Conservation (phyloP, 2,888 invertebrate genomes). For the Troilus luridus region DNA sequence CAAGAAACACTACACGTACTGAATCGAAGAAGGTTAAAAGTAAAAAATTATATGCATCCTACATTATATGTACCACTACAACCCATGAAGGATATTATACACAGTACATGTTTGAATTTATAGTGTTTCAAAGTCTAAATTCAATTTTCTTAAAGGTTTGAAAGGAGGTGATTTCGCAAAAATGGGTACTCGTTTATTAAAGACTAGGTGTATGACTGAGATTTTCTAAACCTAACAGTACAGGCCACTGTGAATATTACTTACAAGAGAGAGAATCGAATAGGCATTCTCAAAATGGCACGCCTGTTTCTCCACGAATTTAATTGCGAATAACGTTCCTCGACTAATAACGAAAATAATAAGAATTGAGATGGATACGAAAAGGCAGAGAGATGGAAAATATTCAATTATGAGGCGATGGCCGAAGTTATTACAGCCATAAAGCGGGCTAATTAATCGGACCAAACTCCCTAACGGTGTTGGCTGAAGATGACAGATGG, state of each 20-base stretch:
- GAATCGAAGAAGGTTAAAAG: no score
- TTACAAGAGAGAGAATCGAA: neutral
- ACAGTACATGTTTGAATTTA: no score
- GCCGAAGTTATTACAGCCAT: neutral
- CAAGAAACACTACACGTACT: no score
- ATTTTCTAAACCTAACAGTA: no score
- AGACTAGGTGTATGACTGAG: no score
- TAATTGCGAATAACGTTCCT: neutral
- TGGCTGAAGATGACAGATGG: slow-evolving; percentile 33
- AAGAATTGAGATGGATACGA: neutral
- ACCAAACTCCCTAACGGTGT: neutral
- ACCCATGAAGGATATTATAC: no score
- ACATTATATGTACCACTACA: no score
- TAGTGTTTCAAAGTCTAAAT: no score
- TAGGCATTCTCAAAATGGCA: neutral
- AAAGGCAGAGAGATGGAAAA: neutral
- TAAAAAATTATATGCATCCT: no score
- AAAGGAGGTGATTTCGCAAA: no score
- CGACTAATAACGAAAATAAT: neutral
- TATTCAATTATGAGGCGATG: neutral
- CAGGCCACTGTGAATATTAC: neutral
- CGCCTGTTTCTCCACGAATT: neutral
- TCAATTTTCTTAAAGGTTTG: no score
- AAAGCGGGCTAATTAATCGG: slow-evolving; percentile 14
- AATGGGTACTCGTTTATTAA: no score